Conservation (phyloP, 2,113 vertebrate genomes). For the Urocolius indicus region DNA sequence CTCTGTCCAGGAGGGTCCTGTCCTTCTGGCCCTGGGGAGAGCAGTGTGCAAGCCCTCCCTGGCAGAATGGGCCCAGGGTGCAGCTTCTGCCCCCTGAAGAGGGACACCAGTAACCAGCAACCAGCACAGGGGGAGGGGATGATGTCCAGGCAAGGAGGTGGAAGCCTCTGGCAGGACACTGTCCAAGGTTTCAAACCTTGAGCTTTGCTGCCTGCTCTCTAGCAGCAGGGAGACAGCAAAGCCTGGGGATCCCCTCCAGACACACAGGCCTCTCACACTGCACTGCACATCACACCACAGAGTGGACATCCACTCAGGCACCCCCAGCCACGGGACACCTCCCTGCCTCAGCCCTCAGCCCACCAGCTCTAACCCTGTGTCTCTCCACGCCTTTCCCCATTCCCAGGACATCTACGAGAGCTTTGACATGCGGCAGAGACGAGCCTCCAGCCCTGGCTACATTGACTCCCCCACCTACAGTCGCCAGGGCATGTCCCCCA, state of each 20-base stretch:
- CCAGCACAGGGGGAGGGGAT: neutral
- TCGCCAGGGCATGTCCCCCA: slow-evolving; percentile 93
- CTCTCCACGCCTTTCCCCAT: neutral
- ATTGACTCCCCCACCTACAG: slow-evolving; percentile 92
- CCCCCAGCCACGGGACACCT: accelerated
- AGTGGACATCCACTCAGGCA: accelerated
- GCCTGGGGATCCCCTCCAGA: neutral
- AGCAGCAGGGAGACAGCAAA: neutral
- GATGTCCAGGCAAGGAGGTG: neutral
- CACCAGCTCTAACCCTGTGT: neutral
- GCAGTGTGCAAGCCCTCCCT: neutral
- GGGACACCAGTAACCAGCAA: accelerated
- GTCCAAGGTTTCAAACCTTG: neutral
- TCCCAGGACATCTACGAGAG: slow-evolving; percentile 91
- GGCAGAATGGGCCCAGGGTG: neutral
- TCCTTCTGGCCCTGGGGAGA: accelerated
- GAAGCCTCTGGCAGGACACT: neutral
- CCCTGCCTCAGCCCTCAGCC: neutral
- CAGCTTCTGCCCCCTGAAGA: neutral
- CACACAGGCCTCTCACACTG: accelerated
- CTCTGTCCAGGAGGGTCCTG: neutral
- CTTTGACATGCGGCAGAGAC: slow-evolving; percentile 88
- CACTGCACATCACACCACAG: accelerated
- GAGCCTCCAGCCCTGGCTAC: slow-evolving; percentile 93
- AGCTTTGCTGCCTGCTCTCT: neutral